Conservation (phyloP, 2,113 vertebrate genomes). For the Mirounga angustirostris region DNA sequence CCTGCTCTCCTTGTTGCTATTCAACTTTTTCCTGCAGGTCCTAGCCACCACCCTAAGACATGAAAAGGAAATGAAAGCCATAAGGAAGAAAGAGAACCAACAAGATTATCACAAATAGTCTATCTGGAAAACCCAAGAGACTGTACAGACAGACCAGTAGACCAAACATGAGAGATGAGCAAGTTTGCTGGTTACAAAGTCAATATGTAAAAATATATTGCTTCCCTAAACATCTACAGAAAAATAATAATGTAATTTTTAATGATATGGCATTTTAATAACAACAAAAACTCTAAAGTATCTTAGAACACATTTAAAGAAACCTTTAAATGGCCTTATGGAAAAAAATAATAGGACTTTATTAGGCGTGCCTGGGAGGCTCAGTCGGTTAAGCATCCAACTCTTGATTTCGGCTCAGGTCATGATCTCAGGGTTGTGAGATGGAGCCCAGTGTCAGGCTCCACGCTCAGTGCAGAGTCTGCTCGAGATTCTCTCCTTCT, state of each 20-base stretch:
- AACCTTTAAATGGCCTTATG: neutral
- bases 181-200: slow-evolving; percentile 38
- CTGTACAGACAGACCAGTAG: neutral
- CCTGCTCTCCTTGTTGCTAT: neutral
- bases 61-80: neutral
- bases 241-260: neutral
- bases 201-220: neutral
- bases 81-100: neutral
- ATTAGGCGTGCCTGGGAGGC: neutral
- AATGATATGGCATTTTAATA: neutral
- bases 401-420: neutral
- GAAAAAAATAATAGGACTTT: neutral
- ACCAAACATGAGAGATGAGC: neutral
- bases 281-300: neutral
- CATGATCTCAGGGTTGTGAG: neutral
- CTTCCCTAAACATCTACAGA: neutral
- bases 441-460: neutral
- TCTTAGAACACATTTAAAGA: slow-evolving; percentile 7
- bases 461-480: neutral
- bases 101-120: neutral
- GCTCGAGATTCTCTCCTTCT: neutral
- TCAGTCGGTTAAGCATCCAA: no score
- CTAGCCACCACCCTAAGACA: neutral
- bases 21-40: neutral
- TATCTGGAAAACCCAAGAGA: slow-evolving; percentile 13